Conservation (phyloP, 2,113 vertebrate species). For the Zosterops lateralis region DNA sequence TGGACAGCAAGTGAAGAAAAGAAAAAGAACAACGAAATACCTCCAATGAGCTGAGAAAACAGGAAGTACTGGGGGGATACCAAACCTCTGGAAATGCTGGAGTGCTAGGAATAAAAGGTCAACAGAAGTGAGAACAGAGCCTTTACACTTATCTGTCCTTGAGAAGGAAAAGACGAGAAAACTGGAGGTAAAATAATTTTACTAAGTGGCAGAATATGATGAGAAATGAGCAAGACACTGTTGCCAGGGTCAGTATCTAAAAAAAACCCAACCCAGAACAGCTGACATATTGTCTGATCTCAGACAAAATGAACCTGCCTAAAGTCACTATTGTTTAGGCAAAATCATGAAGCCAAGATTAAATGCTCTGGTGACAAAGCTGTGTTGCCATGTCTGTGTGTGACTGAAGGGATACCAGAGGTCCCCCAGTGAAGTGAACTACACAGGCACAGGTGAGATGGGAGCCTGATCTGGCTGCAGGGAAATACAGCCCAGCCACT, state of each 20-base stretch:
- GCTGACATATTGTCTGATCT: background rate
- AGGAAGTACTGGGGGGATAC: background rate
- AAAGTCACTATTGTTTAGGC: background rate
- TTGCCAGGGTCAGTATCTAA: background rate
- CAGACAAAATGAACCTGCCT: background rate
- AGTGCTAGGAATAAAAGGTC: background rate
- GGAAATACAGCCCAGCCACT: background rate
- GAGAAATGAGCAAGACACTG: background rate
- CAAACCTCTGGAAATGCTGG: background rate
- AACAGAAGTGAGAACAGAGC: background rate
- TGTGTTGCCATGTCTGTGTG: background rate
- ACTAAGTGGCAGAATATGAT: background rate
- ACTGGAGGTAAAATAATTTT: background rate
- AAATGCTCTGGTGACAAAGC: background rate
- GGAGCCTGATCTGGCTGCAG: background rate
- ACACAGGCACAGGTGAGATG: accelerated
- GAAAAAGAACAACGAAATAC: background rate
- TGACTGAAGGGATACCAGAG: background rate
- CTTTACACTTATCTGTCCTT: background rate
- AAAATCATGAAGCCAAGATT: background rate
- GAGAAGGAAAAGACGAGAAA: background rate
- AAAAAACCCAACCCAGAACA: background rate
- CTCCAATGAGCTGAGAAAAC: background rate
- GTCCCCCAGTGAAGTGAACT: background rate
- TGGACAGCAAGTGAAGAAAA: background rate